Percentiles rank a stretch among this genome's conserved stretches.
Conservation (phyloP, 1,140 invertebrate species). For the Drosophila tsacasi region DNA sequence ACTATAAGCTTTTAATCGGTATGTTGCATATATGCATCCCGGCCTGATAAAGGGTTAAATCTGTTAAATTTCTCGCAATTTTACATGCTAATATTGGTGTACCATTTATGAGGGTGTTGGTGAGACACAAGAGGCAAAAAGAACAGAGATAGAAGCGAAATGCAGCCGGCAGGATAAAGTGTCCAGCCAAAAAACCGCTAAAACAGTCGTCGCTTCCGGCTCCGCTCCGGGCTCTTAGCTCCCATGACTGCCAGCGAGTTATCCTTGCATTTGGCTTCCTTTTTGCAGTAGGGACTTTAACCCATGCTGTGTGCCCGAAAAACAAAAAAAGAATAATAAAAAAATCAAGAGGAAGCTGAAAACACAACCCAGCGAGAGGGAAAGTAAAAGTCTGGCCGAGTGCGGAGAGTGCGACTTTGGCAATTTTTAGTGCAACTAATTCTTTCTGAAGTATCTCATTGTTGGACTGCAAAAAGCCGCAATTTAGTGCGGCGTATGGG, state of each 20-base stretch:
- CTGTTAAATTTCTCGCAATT: background rate
- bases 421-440: constrained; percentile 84
- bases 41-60: too few species aligned
- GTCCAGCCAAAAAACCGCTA: constrained; percentile 58
- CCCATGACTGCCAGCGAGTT: constrained; percentile 18
- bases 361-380: background rate
- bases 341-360: background rate
- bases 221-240: constrained; percentile 20
- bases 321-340: constrained; percentile 27
- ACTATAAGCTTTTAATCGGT: too few species aligned
- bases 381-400: constrained; percentile 65
- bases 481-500: constrained; percentile 74
- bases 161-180: constrained; percentile 31
- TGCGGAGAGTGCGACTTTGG: constrained; percentile 69
- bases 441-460: constrained; percentile 84
- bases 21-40: too few species aligned
- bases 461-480: constrained; percentile 78
- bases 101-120: constrained; percentile 24
- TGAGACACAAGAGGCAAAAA: background rate
- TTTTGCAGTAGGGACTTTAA: constrained; percentile 16
- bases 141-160: background rate
- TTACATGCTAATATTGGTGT: background rate
- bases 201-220: constrained; percentile 51
- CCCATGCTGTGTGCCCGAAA: constrained; percentile 38
- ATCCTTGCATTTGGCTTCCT: constrained; percentile 20